Evolutionary conservation across 2,888 invertebrate genomes (phyloP).

Genomic region (Petrolisthes cinctipes): DNA sequence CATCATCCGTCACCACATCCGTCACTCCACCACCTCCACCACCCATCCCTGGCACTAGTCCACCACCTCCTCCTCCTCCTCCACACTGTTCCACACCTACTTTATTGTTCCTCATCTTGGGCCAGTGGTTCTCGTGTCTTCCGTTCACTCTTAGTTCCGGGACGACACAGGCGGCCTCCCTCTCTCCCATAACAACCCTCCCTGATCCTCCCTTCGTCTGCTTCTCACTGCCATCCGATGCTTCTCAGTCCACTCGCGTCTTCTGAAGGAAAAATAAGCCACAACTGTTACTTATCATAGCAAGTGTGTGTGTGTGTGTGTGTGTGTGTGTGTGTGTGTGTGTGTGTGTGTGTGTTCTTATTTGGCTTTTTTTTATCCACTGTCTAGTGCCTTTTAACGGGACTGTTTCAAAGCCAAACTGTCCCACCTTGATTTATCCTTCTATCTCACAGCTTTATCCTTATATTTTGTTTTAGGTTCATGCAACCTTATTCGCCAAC

Average conservation of each 20-base stretch:
- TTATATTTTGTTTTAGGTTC: too few species aligned
- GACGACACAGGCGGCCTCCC: too few species aligned
- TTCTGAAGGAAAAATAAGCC: not conserved
- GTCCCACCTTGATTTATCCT: too few species aligned
- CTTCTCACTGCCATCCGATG: constrained; percentile 3
- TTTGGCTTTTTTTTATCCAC: too few species aligned
- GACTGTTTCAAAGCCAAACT: too few species aligned
- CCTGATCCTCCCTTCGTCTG: not conserved
- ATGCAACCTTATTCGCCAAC: too few species aligned
- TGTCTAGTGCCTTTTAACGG: too few species aligned
- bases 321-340: not conserved
- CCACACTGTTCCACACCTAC: not conserved
- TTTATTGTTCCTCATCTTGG: not conserved
- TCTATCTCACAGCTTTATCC: too few species aligned
- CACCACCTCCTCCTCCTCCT: not conserved
- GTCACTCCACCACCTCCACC: not conserved
- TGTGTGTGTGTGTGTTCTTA: not conserved
- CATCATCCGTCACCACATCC: constrained; percentile 10
- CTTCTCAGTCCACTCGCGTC: not conserved
- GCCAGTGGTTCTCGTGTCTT: not conserved
- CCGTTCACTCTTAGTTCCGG: too few species aligned
- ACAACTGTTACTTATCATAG: not conserved
- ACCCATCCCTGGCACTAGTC: not conserved
- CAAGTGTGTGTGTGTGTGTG: not conserved
- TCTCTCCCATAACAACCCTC: too few species aligned